A percentile compares a stretch with the other conserved stretches of the same genome.
Conservation (phyloP, 2,797 vertebrate species). For the Myotis findleyi region DNA sequence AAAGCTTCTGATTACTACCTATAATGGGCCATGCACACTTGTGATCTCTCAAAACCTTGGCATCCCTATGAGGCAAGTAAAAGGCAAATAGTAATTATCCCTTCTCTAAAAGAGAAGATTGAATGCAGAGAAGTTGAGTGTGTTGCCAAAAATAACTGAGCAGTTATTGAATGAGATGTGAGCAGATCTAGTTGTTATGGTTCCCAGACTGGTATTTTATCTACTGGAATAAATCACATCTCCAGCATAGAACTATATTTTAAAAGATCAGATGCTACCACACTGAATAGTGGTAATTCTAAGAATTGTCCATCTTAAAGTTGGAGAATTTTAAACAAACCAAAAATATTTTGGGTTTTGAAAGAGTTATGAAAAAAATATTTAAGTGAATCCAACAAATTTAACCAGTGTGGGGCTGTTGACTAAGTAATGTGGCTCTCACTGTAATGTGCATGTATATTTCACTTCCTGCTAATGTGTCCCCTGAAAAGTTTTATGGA, state of each 20-base stretch:
- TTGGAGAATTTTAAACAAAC: constrained; percentile 37
- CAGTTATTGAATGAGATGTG: constrained; percentile 18
- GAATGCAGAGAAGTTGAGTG: constrained; percentile 19
- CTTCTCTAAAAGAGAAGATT: neutral
- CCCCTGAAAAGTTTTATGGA: neutral
- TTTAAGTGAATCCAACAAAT: constrained; percentile 18
- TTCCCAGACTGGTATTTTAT: constrained; percentile 20
- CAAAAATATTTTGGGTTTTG: constrained; percentile 8
- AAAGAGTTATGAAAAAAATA: constrained; percentile 1
- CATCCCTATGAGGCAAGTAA: neutral
- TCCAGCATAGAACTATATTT: neutral
- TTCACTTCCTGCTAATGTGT: neutral
- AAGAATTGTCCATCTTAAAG: neutral
- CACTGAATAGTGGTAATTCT: neutral
- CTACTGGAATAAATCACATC: neutral
- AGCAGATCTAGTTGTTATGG: constrained; percentile 14
- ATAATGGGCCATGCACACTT: neutral
- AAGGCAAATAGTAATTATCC: neutral
- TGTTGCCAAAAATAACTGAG: constrained; percentile 51
- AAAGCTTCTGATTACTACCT: neutral
- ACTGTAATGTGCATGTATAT: neutral
- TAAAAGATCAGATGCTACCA: neutral
- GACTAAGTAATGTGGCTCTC: neutral
- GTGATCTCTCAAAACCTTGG: neutral
- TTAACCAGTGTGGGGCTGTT: neutral